These are phyloP conservation scores for Petroica traversi DNA, from an alignment of 2,113 vertebrate species.

Conservation along the genomic window DNA sequence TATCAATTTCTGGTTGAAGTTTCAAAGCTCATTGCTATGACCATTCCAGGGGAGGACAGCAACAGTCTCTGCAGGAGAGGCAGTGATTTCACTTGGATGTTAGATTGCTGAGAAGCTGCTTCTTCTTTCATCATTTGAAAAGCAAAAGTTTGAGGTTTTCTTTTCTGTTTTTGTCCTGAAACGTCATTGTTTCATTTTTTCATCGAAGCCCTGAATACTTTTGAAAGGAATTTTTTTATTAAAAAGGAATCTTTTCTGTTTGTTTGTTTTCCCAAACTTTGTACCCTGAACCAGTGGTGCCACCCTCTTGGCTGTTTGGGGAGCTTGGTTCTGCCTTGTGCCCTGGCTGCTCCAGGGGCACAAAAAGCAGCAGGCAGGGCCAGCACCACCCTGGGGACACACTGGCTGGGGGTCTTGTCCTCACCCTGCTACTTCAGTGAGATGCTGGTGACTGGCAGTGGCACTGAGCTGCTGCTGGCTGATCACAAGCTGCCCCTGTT, in stretches of 20 bases:
- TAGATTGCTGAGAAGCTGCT: background rate
- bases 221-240: constrained; percentile 33
- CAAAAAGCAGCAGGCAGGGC: background rate
- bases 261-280: background rate
- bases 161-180: background rate
- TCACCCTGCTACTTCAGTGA: background rate
- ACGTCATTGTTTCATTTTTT: background rate
- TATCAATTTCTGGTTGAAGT: background rate
- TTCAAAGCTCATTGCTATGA: background rate
- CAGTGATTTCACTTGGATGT: background rate
- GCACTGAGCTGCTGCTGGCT: background rate
- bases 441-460: background rate
- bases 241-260: background rate
- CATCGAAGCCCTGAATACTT: background rate
- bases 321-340: background rate
- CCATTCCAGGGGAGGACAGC: background rate
- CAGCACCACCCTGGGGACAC: background rate
- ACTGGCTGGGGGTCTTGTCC: background rate
- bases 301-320: background rate
- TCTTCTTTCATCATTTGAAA: background rate
- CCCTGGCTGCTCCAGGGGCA: accelerated
- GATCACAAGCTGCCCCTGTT: background rate
- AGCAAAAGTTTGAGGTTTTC: background rate
- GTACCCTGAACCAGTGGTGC: background rate
- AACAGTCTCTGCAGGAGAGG: background rate